phyloP scores from a whole-genome alignment of 2,797 vertebrate species.

The Lycodopsis pacificus region DNA sequence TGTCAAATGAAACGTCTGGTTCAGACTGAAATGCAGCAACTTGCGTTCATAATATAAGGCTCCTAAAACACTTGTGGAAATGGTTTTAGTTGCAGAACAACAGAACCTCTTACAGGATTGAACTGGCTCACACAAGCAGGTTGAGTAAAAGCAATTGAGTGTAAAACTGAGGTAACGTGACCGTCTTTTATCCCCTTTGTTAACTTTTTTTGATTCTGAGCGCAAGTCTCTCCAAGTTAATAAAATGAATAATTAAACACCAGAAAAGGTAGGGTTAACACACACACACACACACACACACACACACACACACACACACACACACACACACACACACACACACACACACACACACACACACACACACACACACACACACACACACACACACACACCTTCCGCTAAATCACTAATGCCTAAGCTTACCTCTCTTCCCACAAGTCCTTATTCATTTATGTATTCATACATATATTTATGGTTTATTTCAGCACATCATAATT shows the following conservation, averaged over 20 bases:
- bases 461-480: conserved; percentile 71
- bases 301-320: conserved; percentile 81
- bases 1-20: background rate
- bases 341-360: conserved; percentile 81
- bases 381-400: conserved; percentile 61
- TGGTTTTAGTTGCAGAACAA: background rate
- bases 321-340: conserved; percentile 78
- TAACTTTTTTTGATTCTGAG: conserved; percentile 56
- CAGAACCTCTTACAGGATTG: conserved; percentile 1
- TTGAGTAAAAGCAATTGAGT: conserved; percentile 21
- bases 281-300: conserved; percentile 74
- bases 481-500: conserved; percentile 50
- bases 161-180: conserved; percentile 27
- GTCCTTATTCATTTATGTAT: conserved; percentile 65
- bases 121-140: conserved; percentile 2
- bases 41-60: background rate
- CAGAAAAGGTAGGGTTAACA: conserved; percentile 67
- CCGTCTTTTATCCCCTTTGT: conserved; percentile 38
- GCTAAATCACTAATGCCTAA: conserved; percentile 68
- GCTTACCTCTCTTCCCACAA: conserved; percentile 32
- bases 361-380: conserved; percentile 79
- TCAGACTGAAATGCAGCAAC: background rate
- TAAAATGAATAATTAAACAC: conserved; percentile 46
- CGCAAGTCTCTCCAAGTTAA: conserved; percentile 61
- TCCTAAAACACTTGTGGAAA: background rate